phyloP scores from a whole-genome alignment of 2,113 vertebrate genomes.

The Dunckerocampus dactyliophorus region DNA sequence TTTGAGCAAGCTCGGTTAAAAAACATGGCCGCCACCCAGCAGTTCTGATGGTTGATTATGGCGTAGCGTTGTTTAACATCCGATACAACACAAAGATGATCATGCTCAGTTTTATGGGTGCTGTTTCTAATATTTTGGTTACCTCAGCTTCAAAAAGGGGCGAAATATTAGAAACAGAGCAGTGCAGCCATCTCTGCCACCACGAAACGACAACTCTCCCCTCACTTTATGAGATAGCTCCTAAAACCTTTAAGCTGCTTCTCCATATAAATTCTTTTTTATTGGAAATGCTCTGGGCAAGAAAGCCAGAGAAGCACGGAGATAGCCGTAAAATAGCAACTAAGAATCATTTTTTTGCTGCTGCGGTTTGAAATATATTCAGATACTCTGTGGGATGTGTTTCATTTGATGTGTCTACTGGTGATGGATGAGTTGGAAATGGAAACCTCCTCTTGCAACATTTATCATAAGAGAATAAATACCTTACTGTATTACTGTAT shows the following conservation, averaged over 20 bases:
- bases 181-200: no score
- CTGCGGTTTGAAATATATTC: constrained; percentile 19
- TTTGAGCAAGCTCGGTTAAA: no score
- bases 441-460: constrained; percentile 22
- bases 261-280: constrained; percentile 26
- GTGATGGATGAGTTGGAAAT: constrained; percentile 45
- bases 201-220: no score
- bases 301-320: background rate
- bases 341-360: constrained; percentile 1
- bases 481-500: constrained; percentile 15
- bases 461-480: constrained; percentile 23
- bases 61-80: no score
- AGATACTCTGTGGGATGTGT: constrained; percentile 11
- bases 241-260: constrained; percentile 35
- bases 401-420: constrained; percentile 42
- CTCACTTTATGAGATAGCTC: constrained; percentile 29
- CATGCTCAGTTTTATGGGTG: no score
- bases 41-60: no score
- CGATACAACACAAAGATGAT: no score
- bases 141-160: no score
- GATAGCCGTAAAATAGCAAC: constrained; percentile 20
- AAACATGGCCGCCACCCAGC: no score
- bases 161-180: no score
- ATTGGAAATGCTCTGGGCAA: constrained; percentile 26
- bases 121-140: no score